phyloP scores from a whole-genome alignment of 2,888 invertebrate genomes.

The Stegana nigrithorax region DNA sequence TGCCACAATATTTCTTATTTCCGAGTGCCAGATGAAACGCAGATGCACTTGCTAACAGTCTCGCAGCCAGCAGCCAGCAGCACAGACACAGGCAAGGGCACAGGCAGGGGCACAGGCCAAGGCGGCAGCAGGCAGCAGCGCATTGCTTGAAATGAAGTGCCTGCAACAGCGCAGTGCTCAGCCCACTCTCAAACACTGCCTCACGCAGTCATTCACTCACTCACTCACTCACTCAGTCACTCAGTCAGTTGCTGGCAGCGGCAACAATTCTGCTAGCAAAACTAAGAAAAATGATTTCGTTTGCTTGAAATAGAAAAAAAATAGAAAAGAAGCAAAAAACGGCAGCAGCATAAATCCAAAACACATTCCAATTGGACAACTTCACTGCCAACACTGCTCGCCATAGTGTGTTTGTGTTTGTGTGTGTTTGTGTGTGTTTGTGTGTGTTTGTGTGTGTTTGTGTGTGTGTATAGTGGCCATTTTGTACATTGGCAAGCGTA shows the following conservation, averaged over 20 bases:
- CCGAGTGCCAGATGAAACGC: slow-evolving; percentile 65
- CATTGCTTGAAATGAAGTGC: slow-evolving; percentile 13
- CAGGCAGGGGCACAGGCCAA: background rate
- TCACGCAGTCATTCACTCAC: too few relatives aligned
- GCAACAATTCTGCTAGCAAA: background rate
- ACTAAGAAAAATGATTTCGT: slow-evolving; percentile 19
- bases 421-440: background rate
- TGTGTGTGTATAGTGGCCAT: background rate
- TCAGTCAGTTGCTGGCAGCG: too few relatives aligned
- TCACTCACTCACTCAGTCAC: too few relatives aligned
- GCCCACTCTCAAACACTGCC: too few relatives aligned
- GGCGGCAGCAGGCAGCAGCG: background rate
- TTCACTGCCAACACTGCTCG: background rate
- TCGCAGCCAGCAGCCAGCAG: slow-evolving; percentile 15
- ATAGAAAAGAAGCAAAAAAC: background rate
- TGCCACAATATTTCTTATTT: slow-evolving; percentile 63
- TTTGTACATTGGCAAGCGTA: too few relatives aligned
- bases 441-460: too few relatives aligned
- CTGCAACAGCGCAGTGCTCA: too few relatives aligned
- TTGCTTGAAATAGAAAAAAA: slow-evolving; percentile 8
- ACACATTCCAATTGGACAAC: slow-evolving; percentile 9
- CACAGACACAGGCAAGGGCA: background rate
- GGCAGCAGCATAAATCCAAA: background rate
- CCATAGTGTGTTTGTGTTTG: background rate
- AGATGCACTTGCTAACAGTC: slow-evolving; percentile 57